phyloP scores from a whole-genome alignment of 2,888 invertebrate species.

The Halocaridina rubra region DNA sequence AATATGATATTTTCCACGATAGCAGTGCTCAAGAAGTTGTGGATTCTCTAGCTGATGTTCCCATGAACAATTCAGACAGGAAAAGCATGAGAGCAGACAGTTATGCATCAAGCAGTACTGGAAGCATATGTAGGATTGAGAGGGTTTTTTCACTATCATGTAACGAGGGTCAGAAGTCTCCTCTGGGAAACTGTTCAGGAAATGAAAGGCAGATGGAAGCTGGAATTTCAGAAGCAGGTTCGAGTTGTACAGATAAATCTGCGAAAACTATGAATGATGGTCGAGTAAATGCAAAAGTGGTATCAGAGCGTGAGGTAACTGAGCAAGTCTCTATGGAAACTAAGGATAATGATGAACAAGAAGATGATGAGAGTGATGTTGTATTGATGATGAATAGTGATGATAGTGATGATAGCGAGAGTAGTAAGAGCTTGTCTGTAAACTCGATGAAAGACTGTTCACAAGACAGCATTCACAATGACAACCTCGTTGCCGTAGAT shows the following conservation, averaged over 20 bases:
- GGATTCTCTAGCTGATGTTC: slow-evolving; percentile 18
- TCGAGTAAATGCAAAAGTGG: too few species aligned
- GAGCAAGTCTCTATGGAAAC: too few species aligned
- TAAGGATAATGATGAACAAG: background rate
- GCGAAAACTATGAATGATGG: too few species aligned
- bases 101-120: background rate
- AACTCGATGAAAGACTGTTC: background rate
- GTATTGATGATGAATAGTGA: background rate
- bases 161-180: background rate
- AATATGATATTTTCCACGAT: too few species aligned
- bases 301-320: too few species aligned
- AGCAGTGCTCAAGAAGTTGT: background rate
- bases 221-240: too few species aligned
- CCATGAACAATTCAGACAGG: background rate
- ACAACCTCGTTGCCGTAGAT: too few species aligned
- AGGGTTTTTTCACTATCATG: background rate
- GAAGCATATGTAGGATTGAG: background rate
- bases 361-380: background rate
- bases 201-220: too few species aligned
- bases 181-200: too few species aligned
- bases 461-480: background rate
- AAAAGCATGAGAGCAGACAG: background rate
- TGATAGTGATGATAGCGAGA: background rate
- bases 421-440: background rate
- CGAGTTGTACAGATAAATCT: too few species aligned